Conservation (phyloP, 2,113 vertebrate species). For the Gallinago paraguaiae region DNA sequence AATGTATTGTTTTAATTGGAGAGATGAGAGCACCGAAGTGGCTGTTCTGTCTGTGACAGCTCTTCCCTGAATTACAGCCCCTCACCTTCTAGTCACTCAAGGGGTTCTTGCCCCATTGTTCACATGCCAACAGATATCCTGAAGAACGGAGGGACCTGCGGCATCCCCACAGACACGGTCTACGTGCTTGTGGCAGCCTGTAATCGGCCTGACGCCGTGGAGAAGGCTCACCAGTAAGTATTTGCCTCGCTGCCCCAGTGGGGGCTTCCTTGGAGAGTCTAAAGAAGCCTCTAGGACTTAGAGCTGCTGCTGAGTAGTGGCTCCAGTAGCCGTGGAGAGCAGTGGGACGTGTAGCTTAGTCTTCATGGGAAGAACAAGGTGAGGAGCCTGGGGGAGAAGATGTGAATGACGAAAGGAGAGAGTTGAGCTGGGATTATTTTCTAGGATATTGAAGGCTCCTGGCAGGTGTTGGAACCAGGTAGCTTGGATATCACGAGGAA, state of each 20-base stretch:
- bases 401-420: not conserved
- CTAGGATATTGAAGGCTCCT: not conserved
- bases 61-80: not conserved
- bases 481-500: not conserved
- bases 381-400: not conserved
- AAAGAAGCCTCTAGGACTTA: not conserved
- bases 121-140: slow-evolving; percentile 80
- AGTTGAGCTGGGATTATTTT: not conserved
- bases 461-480: not conserved
- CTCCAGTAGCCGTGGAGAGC: accelerated
- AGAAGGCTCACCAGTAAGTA: slow-evolving; percentile 86
- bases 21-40: not conserved
- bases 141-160: slow-evolving; percentile 86
- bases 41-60: not conserved
- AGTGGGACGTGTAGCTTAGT: not conserved
- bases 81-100: not conserved
- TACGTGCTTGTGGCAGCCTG: slow-evolving; percentile 91
- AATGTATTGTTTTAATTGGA: not conserved
- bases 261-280: not conserved
- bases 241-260: not conserved
- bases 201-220: slow-evolving; percentile 83
- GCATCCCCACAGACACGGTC: slow-evolving; percentile 89
- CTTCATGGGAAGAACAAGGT: not conserved
- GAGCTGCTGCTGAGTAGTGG: accelerated
- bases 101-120: not conserved